These are phyloP conservation scores for Halcyon smyrnensis DNA, from an alignment of 2,797 vertebrate species.

Conservation along the genomic window DNA sequence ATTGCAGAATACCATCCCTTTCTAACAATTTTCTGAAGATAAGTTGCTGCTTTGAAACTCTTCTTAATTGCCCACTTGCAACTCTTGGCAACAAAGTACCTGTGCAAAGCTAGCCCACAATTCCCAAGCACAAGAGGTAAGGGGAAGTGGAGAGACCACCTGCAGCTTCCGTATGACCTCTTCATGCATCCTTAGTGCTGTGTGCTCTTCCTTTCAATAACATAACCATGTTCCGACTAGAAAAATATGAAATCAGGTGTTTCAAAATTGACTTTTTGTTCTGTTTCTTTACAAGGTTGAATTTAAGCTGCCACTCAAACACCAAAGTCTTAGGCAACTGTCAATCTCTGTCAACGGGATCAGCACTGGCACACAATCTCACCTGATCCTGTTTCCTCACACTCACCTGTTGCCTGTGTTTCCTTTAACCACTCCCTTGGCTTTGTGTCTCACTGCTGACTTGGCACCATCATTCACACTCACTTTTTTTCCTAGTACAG, in stretches of 20 bases:
- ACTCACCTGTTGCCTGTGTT: not conserved
- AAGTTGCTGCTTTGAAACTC: not conserved
- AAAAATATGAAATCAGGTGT: not conserved
- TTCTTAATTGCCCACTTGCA: not conserved
- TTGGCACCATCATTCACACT: not conserved
- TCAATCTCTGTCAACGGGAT: not conserved
- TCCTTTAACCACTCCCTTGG: conserved; percentile 31
- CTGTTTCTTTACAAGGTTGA: not conserved
- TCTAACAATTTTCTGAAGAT: not conserved
- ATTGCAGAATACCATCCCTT: not conserved
- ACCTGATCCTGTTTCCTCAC: conserved; percentile 13
- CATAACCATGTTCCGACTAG: not conserved
- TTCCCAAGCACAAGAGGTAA: not conserved
- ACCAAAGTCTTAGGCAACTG: not conserved
- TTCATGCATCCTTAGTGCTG: not conserved
- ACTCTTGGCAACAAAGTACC: not conserved
- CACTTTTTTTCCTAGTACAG: not conserved
- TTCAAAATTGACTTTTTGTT: not conserved
- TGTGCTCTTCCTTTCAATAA: not conserved
- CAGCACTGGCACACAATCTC: not conserved
- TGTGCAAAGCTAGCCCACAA: not conserved
- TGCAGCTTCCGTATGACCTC: not conserved
- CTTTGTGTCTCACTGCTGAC: conserved; percentile 5
- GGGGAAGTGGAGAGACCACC: not conserved
- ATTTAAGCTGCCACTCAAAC: not conserved